These are phyloP conservation scores for Nycticebus coucang DNA, from an alignment of 2,113 vertebrate species.

Conservation along the genomic window DNA sequence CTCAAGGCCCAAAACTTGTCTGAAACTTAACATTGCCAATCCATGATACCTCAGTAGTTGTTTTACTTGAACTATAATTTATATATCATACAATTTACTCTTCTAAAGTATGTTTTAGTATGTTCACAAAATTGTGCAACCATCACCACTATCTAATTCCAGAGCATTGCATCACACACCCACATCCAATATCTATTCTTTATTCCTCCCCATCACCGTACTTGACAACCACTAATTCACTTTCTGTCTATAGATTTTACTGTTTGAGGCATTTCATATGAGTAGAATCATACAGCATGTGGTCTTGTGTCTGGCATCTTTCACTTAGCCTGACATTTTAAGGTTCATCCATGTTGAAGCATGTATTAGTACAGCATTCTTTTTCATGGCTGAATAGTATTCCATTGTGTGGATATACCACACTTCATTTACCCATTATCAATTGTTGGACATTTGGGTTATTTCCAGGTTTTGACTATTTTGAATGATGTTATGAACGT, in stretches of 20 bases:
- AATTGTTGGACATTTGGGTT: background rate
- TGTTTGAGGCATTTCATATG: background rate
- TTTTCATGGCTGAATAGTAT: conserved; percentile 4
- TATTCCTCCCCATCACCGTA: background rate
- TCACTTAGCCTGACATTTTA: background rate
- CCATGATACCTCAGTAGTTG: background rate
- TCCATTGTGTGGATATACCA: background rate
- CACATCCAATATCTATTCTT: background rate
- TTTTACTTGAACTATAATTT: background rate
- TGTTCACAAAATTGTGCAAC: background rate
- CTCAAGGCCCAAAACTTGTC: background rate
- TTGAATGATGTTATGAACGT: background rate
- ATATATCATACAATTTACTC: background rate
- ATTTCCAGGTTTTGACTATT: background rate
- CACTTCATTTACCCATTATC: background rate
- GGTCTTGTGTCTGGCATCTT: background rate
- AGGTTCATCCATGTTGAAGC: background rate
- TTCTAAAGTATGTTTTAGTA: background rate
- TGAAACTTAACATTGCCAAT: background rate
- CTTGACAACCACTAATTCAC: background rate
- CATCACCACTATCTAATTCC: background rate
- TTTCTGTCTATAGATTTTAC: background rate
- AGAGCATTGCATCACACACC: background rate
- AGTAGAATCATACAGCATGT: too few species aligned
- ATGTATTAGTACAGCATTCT: background rate